A percentile compares a stretch with the other conserved stretches of the same genome.
Evolutionary conservation across 2,113 vertebrate genomes (phyloP).

Genomic region (Rhinopomastus cyanomelas): DNA sequence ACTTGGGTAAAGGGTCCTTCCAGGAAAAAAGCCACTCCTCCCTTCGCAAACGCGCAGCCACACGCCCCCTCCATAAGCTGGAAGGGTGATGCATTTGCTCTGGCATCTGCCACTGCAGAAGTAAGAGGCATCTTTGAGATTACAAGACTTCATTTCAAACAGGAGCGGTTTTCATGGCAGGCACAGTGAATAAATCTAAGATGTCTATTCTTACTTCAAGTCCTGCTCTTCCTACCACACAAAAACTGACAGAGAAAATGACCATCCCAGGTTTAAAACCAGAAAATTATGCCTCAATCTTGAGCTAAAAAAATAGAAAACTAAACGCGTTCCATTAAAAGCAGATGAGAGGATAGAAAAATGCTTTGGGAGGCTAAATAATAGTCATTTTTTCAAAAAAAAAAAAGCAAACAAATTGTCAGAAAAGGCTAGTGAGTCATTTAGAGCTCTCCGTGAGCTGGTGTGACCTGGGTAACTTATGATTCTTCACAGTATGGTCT

Average conservation of each 20-base stretch:
- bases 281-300: conserved; percentile 6
- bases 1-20: not conserved
- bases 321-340: conserved; percentile 35
- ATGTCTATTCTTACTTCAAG: not conserved
- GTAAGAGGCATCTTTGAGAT: conserved; percentile 26
- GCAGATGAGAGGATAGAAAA: conserved; percentile 7
- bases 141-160: conserved; percentile 28
- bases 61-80: not conserved
- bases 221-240: not conserved
- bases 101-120: conserved; percentile 24
- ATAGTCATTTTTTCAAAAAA: conserved; percentile 6
- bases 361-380: conserved; percentile 29
- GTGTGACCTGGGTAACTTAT: not conserved
- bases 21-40: not conserved
- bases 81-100: conserved; percentile 22
- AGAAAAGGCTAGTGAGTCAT: conserved; percentile 31
- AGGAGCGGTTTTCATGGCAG: not conserved
- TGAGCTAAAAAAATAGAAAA: not conserved
- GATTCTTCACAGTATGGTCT: not conserved
- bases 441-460: not conserved
- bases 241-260: conserved; percentile 38
- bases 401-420: not conserved
- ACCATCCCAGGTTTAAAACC: conserved; percentile 1
- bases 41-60: not conserved
- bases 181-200: conserved; percentile 19